Conservation (phyloP, 2,113 vertebrate species). For the Eubucco bourcierii region DNA sequence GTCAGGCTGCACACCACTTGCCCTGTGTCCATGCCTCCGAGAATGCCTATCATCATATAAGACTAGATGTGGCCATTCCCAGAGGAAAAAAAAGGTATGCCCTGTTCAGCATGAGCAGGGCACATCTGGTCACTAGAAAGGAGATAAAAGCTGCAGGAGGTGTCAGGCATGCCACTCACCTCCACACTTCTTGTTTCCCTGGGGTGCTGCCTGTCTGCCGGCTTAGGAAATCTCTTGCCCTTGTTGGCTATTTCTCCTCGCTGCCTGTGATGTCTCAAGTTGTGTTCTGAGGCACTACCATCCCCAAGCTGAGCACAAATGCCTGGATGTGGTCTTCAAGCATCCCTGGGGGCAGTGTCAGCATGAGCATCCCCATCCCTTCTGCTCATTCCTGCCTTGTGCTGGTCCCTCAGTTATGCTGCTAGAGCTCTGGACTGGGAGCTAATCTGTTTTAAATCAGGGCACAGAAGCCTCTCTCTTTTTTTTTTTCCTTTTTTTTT, state of each 20-base stretch:
- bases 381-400: neutral
- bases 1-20: neutral
- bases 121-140: neutral
- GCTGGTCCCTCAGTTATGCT: neutral
- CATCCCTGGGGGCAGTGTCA: neutral
- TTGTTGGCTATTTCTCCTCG: neutral
- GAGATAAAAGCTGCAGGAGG: neutral
- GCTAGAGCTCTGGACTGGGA: neutral
- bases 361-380: neutral
- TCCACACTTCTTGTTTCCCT: rapidly evolving
- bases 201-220: neutral
- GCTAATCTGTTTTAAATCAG: slow-evolving; percentile 5
- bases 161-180: slow-evolving; percentile 8
- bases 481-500: neutral
- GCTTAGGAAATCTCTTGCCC: neutral
- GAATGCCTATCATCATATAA: neutral
- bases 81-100: neutral
- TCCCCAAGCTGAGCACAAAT: neutral
- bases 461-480: neutral
- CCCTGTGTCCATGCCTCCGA: neutral
- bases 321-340: neutral
- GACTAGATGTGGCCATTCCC: neutral
- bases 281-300: neutral
- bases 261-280: neutral
- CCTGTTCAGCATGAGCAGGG: neutral